These are phyloP conservation scores for Pristionchus maxplancki DNA, from an alignment of 2,888 invertebrate species.

Conservation along the genomic window DNA sequence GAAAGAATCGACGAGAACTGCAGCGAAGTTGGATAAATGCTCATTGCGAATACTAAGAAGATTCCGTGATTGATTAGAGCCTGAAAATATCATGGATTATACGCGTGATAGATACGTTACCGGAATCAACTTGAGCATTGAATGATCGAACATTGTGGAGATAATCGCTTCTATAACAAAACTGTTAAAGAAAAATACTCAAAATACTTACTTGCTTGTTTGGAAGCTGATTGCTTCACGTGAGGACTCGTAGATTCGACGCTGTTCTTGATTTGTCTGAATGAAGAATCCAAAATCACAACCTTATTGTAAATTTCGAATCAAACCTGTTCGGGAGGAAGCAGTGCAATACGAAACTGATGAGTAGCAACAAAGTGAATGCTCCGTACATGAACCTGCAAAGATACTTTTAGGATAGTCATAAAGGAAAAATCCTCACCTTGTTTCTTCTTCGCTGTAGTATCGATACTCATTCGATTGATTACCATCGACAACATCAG, in stretches of 20 bases:
- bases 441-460: conserved; percentile 16
- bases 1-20: conserved; percentile 23
- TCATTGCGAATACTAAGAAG: conserved; percentile 5
- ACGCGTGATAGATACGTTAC: background rate
- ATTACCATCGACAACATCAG: background rate
- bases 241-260: conserved; percentile 1
- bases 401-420: background rate
- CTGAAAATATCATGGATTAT: background rate
- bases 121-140: conserved; percentile 14
- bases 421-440: background rate
- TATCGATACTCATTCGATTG: background rate
- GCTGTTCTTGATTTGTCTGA: conserved; percentile 25
- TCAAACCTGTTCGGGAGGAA: conserved; percentile 15
- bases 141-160: background rate
- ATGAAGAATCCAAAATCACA: background rate
- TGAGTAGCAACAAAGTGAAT: background rate
- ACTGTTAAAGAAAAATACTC: no score
- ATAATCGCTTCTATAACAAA: background rate
- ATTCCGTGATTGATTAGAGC: background rate
- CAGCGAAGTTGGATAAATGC: conserved; percentile 27
- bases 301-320: background rate
- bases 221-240: background rate
- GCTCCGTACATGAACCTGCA: conserved; percentile 26
- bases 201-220: conserved; percentile 13
- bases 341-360: conserved; percentile 13